Evolutionary conservation across 2,113 vertebrate species (phyloP).

Genomic region (Zeus faber): DNA sequence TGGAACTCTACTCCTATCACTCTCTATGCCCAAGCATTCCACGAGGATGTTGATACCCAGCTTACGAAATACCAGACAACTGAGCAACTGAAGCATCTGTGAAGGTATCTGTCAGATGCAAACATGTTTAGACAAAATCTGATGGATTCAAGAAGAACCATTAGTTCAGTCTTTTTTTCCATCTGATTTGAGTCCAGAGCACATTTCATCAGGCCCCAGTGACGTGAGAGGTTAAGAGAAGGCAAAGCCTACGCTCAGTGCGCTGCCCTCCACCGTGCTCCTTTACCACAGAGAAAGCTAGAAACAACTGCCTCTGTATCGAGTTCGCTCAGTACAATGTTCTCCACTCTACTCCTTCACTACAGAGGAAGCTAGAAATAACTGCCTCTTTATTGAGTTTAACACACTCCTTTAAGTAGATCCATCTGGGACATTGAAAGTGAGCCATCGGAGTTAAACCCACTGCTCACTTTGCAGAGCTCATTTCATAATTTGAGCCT

Average conservation of each 20-base stretch:
- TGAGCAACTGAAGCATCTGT: no score
- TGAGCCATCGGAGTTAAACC: constrained; percentile 40
- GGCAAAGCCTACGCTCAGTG: neutral
- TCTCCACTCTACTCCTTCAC: constrained; percentile 26
- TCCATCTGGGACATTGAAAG: constrained; percentile 52
- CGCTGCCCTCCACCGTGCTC: constrained; percentile 8
- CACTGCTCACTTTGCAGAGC: constrained; percentile 29
- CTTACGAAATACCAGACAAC: no score
- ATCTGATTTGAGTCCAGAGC: constrained; percentile 26
- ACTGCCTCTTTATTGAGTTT: constrained; percentile 36
- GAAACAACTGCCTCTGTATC: constrained; percentile 40
- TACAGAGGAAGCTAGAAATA: constrained; percentile 39
- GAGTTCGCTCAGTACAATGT: constrained; percentile 18
- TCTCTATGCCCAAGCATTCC: no score
- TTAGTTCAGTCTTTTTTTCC: neutral
- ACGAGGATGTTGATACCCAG: no score
- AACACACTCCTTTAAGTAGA: constrained; percentile 47
- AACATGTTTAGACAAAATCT: no score
- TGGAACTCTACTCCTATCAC: no score
- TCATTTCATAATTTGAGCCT: constrained; percentile 27
- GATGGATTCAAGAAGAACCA: neutral
- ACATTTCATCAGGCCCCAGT: constrained; percentile 15
- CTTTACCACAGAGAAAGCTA: constrained; percentile 37
- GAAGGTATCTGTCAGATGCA: no score
- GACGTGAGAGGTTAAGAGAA: constrained; percentile 21